A percentile compares a stretch with the other conserved stretches of the same genome.
Evolutionary conservation across 2,113 vertebrate species (phyloP).

Genomic region (Lamprotornis superbus): DNA sequence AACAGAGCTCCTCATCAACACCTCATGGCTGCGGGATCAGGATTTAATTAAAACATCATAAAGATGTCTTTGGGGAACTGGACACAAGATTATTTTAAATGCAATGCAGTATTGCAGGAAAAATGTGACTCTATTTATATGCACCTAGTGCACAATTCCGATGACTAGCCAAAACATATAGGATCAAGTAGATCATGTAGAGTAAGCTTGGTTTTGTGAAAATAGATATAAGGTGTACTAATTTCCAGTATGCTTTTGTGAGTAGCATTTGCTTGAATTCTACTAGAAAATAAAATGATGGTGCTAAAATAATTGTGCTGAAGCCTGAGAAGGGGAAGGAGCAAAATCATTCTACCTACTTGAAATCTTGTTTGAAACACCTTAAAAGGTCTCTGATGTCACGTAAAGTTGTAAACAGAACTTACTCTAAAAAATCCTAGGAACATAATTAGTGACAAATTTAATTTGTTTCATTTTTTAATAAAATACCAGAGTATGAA

Average conservation of each 20-base stretch:
- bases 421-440: neutral
- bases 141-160: neutral
- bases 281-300: neutral
- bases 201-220: neutral
- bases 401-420: neutral
- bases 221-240: neutral
- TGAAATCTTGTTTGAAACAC: neutral
- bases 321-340: neutral
- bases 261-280: neutral
- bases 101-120: neutral
- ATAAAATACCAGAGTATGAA: neutral
- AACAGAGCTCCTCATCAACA: neutral
- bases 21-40: neutral
- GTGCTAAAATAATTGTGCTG: neutral
- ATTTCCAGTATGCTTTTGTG: neutral
- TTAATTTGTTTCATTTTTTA: neutral
- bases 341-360: neutral
- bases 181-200: neutral
- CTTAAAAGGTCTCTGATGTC: neutral
- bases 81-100: neutral
- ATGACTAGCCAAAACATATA: neutral
- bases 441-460: neutral
- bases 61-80: neutral
- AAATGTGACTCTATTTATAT: neutral
- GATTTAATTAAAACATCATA: neutral